Percentiles rank a stretch among this genome's conserved stretches.
These are phyloP conservation scores for Atherix ibis DNA, from an alignment of 2,888 invertebrate species.

Conservation along the genomic window DNA sequence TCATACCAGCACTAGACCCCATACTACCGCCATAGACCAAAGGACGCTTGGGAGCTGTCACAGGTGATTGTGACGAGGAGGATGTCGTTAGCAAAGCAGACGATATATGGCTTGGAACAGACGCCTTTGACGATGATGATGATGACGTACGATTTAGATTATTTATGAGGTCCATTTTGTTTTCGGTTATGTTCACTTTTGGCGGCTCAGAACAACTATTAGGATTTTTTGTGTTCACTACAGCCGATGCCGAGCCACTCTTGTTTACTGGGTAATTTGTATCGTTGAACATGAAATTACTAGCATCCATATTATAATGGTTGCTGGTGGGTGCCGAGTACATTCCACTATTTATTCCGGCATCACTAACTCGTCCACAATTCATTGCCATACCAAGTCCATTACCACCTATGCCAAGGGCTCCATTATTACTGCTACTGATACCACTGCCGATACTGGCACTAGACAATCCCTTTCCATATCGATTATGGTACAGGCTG, in stretches of 20 bases:
- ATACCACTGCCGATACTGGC: constrained; percentile 16
- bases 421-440: constrained; percentile 12
- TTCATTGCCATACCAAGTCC: constrained; percentile 14
- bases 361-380: constrained; percentile 1
- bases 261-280: constrained; percentile 15
- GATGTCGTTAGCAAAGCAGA: too few relatives aligned
- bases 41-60: too few relatives aligned
- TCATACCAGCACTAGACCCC: constrained; percentile 18
- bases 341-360: constrained; percentile 18
- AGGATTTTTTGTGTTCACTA: constrained; percentile 11
- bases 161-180: constrained; percentile 27
- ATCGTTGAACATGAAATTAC: constrained; percentile 15
- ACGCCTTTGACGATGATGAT: constrained; percentile 15
- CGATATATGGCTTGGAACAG: constrained; percentile 9
- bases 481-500: constrained; percentile 31
- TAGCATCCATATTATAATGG: constrained; percentile 21
- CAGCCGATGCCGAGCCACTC: constrained; percentile 17
- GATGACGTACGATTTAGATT: constrained; percentile 20
- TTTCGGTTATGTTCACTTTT: constrained; percentile 33
- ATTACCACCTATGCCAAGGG: constrained; percentile 16
- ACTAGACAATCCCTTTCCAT: constrained; percentile 16
- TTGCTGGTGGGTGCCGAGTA: constrained; percentile 33
- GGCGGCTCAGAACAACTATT: constrained; percentile 8
- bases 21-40: too few relatives aligned
- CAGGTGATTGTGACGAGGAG: constrained; percentile 7